Conservation (phyloP, 2,888 invertebrate species). For the Patella caerulea region DNA sequence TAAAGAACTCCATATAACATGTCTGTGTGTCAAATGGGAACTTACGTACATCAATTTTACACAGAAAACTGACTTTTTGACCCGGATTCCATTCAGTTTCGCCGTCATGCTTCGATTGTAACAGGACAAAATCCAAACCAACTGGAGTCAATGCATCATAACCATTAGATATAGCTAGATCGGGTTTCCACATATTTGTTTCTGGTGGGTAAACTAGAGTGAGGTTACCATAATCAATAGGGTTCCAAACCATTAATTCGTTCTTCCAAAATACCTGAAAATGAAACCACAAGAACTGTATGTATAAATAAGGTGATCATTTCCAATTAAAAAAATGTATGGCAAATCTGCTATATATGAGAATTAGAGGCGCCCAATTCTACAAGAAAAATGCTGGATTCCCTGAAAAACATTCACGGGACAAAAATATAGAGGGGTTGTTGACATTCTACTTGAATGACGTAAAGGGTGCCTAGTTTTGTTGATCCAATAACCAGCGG, state of each 20-base stretch:
- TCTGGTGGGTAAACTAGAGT: not conserved
- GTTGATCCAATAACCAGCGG: no score
- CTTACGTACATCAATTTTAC: conserved; percentile 1
- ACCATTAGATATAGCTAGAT: not conserved
- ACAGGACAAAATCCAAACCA: not conserved
- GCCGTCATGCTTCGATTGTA: not conserved
- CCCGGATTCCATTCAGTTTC: not conserved
- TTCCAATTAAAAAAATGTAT: no score
- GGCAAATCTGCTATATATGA: no score
- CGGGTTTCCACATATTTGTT: not conserved
- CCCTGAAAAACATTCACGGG: no score
- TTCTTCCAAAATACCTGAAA: not conserved
- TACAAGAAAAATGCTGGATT: no score
- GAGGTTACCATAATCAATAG: not conserved
- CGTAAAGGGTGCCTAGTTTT: no score
- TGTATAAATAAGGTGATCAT: no score
- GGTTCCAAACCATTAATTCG: not conserved
- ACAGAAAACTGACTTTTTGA: not conserved
- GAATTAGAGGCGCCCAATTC: no score
- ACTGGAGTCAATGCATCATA: not conserved
- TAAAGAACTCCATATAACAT: conserved; percentile 1
- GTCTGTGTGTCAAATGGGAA: not conserved
- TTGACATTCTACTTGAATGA: no score
- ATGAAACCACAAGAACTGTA: not conserved
- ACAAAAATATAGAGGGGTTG: no score